Evolutionary conservation across 2,888 invertebrate species (phyloP).

Genomic region (Oxytorus armatus): DNA sequence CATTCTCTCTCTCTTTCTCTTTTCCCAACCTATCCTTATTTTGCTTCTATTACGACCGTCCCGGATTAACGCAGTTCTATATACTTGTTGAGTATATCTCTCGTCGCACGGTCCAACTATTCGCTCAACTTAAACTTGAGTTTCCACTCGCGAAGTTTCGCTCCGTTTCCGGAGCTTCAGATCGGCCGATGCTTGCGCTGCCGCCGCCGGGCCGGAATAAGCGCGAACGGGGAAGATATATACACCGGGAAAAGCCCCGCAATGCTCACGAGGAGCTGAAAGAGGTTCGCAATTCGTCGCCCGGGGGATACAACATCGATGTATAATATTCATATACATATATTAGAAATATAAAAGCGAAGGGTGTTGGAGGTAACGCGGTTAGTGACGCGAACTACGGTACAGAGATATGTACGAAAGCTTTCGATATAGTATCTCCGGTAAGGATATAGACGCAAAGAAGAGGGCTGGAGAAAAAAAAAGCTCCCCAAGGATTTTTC

Average conservation of each 20-base stretch:
- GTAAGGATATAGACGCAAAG: no score
- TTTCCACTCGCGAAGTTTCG: slow-evolving; percentile 55
- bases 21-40: slow-evolving; percentile 20
- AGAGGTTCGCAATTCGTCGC: slow-evolving; percentile 31
- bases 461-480: not conserved
- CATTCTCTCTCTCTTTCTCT: not conserved
- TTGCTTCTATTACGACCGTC: slow-evolving; percentile 16
- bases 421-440: no score
- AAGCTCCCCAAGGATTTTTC: not conserved
- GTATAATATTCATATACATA: not conserved
- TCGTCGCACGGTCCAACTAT: slow-evolving; percentile 46
- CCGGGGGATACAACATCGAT: slow-evolving; percentile 31
- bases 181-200: slow-evolving; percentile 4
- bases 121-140: slow-evolving; percentile 52
- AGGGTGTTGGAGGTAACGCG: no score
- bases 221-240: slow-evolving; percentile 16
- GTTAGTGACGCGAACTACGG: no score
- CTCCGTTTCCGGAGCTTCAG: slow-evolving; percentile 2
- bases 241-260: slow-evolving; percentile 8
- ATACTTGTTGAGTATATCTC: slow-evolving; percentile 48
- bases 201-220: slow-evolving; percentile 31
- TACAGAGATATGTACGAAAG: no score
- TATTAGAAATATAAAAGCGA: no score
- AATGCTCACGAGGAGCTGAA: slow-evolving; percentile 3
- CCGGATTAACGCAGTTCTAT: slow-evolving; percentile 28